Percentiles rank a stretch among this genome's conserved stretches.
Evolutionary conservation across 2,113 vertebrate species (phyloP).

Genomic region (Antennarius striatus): DNA sequence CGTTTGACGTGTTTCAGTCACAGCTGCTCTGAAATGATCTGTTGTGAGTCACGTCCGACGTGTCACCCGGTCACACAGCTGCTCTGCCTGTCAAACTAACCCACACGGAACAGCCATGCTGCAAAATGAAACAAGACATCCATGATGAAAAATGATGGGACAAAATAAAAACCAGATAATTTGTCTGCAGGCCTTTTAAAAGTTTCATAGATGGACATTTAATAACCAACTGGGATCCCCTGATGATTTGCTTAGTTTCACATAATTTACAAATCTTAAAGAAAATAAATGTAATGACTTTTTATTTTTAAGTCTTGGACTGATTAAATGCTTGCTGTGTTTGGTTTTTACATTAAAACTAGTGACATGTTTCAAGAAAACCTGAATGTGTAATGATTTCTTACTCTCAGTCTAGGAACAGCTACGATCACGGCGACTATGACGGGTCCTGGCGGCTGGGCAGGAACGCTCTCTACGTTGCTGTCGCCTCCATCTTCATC

Average conservation of each 20-base stretch:
- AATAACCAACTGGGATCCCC: no score
- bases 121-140: conserved; percentile 15
- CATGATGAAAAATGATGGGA: not conserved
- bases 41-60: conserved; percentile 8
- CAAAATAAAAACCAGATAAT: not conserved
- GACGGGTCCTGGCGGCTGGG: conserved; percentile 87
- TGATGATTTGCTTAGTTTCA: no score
- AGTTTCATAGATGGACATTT: not conserved
- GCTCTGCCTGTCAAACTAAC: conserved; percentile 42
- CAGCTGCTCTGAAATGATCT: conserved; percentile 1
- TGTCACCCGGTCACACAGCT: conserved; percentile 50
- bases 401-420: conserved; percentile 84
- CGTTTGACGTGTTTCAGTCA: not conserved
- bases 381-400: not conserved
- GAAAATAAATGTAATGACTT: not conserved
- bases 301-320: not conserved
- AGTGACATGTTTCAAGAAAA: no score
- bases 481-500: conserved; percentile 86
- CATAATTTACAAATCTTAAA: not conserved
- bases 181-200: not conserved
- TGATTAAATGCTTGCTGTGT: not conserved
- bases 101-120: not conserved
- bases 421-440: conserved; percentile 85
- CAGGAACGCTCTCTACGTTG: conserved; percentile 84
- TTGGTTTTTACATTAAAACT: not conserved